Evolutionary conservation across 2,797 vertebrate species (phyloP).

Genomic region (Alauda arvensis): DNA sequence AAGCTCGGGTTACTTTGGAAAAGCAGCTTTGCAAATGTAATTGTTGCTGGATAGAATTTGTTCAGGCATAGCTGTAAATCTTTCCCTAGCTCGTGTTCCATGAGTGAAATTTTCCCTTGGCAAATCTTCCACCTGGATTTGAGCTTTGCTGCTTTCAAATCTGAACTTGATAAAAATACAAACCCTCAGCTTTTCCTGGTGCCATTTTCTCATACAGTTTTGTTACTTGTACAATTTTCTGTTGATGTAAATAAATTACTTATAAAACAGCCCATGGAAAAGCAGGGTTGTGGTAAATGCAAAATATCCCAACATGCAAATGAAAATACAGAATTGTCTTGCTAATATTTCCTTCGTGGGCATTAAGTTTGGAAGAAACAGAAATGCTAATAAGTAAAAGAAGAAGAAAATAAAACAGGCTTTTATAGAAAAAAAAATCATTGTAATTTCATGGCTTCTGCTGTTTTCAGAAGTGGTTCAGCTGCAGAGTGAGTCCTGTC

Average conservation of each 20-base stretch:
- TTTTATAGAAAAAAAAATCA: not conserved
- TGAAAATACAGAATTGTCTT: not conserved
- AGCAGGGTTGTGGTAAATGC: not conserved
- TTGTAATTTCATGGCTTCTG: not conserved
- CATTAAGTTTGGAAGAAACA: not conserved
- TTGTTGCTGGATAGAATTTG: not conserved
- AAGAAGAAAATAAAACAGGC: not conserved
- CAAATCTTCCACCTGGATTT: not conserved
- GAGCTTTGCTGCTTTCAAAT: not conserved
- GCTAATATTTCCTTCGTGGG: not conserved
- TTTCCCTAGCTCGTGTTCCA: not conserved
- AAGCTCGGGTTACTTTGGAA: not conserved
- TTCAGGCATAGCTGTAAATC: not conserved
- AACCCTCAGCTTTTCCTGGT: not conserved
- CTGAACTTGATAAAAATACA: not conserved
- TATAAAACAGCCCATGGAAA: not conserved
- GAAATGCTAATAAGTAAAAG: not conserved
- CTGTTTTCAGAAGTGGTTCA: not conserved
- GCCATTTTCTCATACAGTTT: not conserved
- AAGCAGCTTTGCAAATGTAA: not conserved
- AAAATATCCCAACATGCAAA: not conserved
- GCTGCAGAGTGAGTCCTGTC: not conserved
- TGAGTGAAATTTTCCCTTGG: not conserved
- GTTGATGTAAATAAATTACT: not conserved
- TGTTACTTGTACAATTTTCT: not conserved